These are phyloP conservation scores for Pogonocichla stellata DNA, from an alignment of 2,113 vertebrate genomes.

Conservation along the genomic window DNA sequence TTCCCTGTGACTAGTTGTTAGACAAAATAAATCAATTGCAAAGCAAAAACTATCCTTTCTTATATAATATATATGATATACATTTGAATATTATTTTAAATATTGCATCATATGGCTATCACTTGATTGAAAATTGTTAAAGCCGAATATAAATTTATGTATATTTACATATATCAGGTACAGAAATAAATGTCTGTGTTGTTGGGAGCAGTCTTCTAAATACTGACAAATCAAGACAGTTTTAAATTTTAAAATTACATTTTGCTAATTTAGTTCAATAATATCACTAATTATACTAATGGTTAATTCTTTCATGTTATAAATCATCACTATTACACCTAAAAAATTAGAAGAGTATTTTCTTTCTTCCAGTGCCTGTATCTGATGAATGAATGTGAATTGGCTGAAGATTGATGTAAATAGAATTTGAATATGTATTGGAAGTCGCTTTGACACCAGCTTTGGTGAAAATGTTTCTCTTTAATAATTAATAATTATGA, in stretches of 20 bases:
- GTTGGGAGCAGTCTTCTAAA: background rate
- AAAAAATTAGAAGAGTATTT: background rate
- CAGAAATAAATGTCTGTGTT: background rate
- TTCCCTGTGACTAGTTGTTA: background rate
- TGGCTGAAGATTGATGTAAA: background rate
- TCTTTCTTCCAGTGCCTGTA: background rate
- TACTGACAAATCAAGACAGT: background rate
- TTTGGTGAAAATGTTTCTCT: background rate
- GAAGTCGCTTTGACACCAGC: background rate
- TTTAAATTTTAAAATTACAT: background rate
- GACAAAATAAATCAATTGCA: background rate
- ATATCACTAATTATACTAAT: background rate
- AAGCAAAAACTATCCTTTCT: background rate
- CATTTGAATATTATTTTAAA: background rate
- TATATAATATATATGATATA: too few species aligned
- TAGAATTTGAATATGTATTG: background rate
- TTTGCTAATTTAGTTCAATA: background rate
- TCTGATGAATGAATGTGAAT: background rate
- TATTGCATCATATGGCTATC: background rate
- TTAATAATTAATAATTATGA: background rate
- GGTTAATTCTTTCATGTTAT: background rate
- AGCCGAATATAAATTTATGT: background rate
- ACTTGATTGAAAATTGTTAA: background rate
- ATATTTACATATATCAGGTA: background rate
- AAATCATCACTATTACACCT: background rate